Evolutionary conservation across 1,140 invertebrate genomes (phyloP).

Genomic region (Bombus sibiricus): DNA sequence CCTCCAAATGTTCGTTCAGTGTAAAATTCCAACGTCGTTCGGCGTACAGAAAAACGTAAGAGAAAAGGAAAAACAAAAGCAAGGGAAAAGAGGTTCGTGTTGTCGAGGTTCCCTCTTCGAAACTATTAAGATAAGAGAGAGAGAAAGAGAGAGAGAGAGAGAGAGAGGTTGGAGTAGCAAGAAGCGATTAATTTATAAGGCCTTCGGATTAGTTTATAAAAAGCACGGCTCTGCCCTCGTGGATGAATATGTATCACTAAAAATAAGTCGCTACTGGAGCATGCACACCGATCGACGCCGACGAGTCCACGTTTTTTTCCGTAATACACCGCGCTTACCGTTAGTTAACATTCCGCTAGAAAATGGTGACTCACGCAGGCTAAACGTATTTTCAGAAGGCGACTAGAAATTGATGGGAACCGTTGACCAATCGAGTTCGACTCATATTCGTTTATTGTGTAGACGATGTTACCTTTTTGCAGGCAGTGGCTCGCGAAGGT

Average conservation of each 20-base stretch:
- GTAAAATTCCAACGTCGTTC: not conserved
- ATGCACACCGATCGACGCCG: constrained; percentile 29
- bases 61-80: not conserved
- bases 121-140: not conserved
- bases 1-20: not conserved
- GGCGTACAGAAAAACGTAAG: too few relatives aligned
- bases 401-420: constrained; percentile 57
- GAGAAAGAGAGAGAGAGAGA: too few relatives aligned
- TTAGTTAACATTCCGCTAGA: constrained; percentile 68
- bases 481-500: too few relatives aligned
- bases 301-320: not conserved
- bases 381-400: constrained; percentile 54
- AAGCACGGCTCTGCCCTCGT: not conserved
- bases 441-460: too few relatives aligned
- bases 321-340: constrained; percentile 33
- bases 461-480: too few relatives aligned
- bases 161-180: not conserved
- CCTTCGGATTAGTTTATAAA: too few relatives aligned
- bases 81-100: not conserved
- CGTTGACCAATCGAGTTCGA: not conserved
- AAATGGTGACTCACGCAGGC: constrained; percentile 59
- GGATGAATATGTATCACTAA: constrained; percentile 16
- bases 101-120: not conserved
- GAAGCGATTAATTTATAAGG: constrained; percentile 16
- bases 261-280: constrained; percentile 46